Evolutionary conservation across 1,140 invertebrate species (phyloP), one percentile per base, ranked within the genome.

Genomic region (Ridgeia piscesae): DNA sequence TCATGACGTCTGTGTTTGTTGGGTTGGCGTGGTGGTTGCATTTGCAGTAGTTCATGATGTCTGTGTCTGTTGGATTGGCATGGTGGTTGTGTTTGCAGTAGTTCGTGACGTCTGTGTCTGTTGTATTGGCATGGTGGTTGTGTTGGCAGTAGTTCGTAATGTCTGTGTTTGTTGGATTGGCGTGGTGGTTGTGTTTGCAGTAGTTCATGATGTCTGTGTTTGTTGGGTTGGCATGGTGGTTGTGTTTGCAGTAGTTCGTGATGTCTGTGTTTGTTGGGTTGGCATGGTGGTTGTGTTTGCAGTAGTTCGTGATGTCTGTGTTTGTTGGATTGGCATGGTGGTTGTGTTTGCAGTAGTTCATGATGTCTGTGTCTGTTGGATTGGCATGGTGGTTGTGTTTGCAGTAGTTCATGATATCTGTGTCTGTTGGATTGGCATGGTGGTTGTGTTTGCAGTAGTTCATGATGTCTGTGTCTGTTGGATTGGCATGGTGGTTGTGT

Each of bases 61-160:
- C 27, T 21, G 58, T 77, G 58, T 77, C 27, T 21, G 27, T 2
- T 77, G 58, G 8, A 77, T 77, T 77, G 58, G 58, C 58, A 4
- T 77, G 58, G 58, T 27, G 89, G 89, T 21, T 90, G 89, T 90
- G 34, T 90, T 35, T 90, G 89, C 92, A 96, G 95, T 96, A 97
- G 48, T 50, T 77, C 14, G 27, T 77, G 58, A 77, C 17, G 27
- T 77, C 27, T 21, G 58, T 77, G 58, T 77, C 27, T 21, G 27
- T 2, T 77, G 58, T 2, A 77, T 77, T 77, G 58, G 58, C 58
- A 4, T 77, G 58, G 58, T 27, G 89, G 89, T 21, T 90, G 89
- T 90, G 34, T 90, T 35, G 27, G 89, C 92, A 96, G 95, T 96
- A 97, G 48, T 50, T 77, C 14, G 27, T 77, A 21, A 77, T 31